Conservation (phyloP, 2,888 invertebrate species). For the Drosophila mayaguana region DNA sequence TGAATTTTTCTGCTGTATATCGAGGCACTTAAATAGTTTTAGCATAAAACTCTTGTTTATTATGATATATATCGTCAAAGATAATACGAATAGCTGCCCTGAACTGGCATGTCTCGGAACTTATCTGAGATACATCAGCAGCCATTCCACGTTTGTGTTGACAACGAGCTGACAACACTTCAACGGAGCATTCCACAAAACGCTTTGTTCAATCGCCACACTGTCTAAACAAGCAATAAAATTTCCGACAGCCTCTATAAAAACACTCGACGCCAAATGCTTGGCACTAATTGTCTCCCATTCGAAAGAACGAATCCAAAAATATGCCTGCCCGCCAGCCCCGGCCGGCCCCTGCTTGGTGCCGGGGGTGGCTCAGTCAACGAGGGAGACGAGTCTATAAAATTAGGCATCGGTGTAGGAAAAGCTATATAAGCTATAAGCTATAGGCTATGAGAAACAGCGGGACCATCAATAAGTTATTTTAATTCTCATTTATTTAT, state of each 20-base stretch:
- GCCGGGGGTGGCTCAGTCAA: slow-evolving; percentile 21
- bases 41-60: slow-evolving; percentile 4
- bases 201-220: slow-evolving; percentile 36
- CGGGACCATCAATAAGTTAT: slow-evolving; percentile 66
- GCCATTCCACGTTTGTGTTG: slow-evolving; percentile 27
- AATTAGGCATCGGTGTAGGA: slow-evolving; percentile 33
- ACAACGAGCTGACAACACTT: slow-evolving; percentile 59
- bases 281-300: slow-evolving; percentile 66
- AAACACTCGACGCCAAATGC: slow-evolving; percentile 67
- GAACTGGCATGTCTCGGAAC: slow-evolving; percentile 5
- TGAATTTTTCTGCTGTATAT: not conserved
- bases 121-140: slow-evolving; percentile 6
- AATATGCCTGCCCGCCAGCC: slow-evolving; percentile 41
- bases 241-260: slow-evolving; percentile 58
- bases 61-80: slow-evolving; percentile 4
- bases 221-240: slow-evolving; percentile 67
- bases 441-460: slow-evolving; percentile 18
- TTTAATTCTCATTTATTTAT: slow-evolving; percentile 79
- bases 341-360: not conserved
- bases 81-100: not conserved
- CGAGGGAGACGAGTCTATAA: slow-evolving; percentile 44
- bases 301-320: slow-evolving; percentile 45
- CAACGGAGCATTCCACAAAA: slow-evolving; percentile 35
- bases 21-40: not conserved
- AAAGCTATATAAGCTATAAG: slow-evolving; percentile 21